Evolutionary conservation across 2,888 invertebrate species (phyloP).

Genomic region (Tipula lateralis): DNA sequence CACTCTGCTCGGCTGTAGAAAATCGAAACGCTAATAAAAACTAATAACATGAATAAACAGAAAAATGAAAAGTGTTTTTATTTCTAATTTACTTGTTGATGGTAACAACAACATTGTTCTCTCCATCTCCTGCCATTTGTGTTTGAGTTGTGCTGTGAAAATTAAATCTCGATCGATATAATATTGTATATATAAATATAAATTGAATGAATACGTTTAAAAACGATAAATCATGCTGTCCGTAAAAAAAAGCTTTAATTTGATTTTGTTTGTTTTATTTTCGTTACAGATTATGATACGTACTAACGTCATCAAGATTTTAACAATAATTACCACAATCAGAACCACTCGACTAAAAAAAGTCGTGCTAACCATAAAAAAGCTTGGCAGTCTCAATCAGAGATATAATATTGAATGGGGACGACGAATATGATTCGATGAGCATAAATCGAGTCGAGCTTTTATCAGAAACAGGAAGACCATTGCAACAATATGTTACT

Average conservation of each 20-base stretch:
- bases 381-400: neutral
- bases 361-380: neutral
- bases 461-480: neutral
- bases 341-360: neutral
- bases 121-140: neutral
- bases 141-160: neutral
- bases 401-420: neutral
- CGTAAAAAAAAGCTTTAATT: neutral
- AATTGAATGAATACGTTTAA: neutral
- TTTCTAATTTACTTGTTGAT: neutral
- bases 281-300: slow-evolving; percentile 19
- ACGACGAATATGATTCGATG: neutral
- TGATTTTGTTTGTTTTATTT: neutral
- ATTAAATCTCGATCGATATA: neutral
- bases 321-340: neutral
- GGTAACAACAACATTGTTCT: neutral
- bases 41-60: neutral
- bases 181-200: too few relatives aligned
- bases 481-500: neutral
- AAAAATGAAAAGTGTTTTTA: neutral
- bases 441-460: neutral
- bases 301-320: neutral
- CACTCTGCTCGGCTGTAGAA: neutral
- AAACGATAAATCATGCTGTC: neutral
- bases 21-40: neutral